Evolutionary conservation across 2,113 vertebrate species (phyloP).

Genomic region (Chlorodrepanis virens): DNA sequence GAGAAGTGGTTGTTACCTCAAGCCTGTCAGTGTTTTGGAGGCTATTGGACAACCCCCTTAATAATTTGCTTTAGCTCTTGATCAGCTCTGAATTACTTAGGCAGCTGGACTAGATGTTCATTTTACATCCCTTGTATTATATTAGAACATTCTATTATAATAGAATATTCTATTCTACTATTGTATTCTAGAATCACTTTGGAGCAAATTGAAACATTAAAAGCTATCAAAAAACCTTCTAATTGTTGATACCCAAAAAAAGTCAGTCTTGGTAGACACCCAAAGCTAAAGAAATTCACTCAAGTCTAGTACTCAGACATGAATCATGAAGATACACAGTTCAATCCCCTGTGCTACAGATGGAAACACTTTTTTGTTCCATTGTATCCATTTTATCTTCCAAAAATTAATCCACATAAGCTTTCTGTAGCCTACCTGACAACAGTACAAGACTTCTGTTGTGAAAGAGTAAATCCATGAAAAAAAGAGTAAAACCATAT

Average conservation of each 20-base stretch:
- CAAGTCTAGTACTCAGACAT: background rate
- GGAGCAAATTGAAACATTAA: background rate
- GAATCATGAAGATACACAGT: background rate
- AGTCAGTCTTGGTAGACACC: background rate
- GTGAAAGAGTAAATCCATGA: constrained; percentile 20
- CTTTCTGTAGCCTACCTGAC: constrained; percentile 18
- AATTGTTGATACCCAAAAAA: background rate
- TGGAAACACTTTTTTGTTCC: background rate
- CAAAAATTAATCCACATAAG: constrained; percentile 1
- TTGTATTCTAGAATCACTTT: background rate
- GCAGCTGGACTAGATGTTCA: background rate
- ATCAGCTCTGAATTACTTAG: background rate
- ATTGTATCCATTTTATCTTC: background rate
- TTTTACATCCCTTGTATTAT: background rate
- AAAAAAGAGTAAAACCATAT: constrained; percentile 6
- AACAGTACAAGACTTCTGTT: constrained; percentile 32
- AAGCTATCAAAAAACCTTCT: background rate
- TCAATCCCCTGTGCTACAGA: background rate
- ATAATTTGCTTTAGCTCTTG: background rate
- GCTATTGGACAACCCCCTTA: background rate
- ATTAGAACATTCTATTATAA: background rate
- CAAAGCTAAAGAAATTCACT: background rate
- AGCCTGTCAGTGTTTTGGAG: background rate
- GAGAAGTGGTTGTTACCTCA: background rate
- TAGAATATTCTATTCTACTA: background rate